Evolutionary conservation across 1,140 invertebrate genomes (phyloP).

Genomic region (Delia radicum): DNA sequence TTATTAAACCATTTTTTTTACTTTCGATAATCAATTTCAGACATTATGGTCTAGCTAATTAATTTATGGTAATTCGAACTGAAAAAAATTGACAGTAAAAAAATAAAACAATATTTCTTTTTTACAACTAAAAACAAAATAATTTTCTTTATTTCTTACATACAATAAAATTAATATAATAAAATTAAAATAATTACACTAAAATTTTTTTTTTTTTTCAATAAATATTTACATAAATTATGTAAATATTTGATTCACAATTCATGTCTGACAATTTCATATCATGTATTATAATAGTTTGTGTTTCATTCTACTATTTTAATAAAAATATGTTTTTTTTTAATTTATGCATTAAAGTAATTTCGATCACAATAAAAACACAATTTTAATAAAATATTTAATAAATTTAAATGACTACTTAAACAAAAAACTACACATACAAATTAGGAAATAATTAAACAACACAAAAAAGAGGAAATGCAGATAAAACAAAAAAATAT

Average conservation of each 20-base stretch:
- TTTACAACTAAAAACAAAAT: background rate
- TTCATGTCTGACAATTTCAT: conserved; percentile 43
- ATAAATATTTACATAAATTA: background rate
- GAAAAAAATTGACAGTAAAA: too few species aligned
- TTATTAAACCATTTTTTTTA: too few species aligned
- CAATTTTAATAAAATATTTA: conserved; percentile 1
- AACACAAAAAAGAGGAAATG: too few species aligned
- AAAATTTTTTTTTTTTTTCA: background rate
- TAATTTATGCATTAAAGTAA: background rate
- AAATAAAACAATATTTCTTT: too few species aligned
- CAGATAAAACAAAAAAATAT: conserved; percentile 20
- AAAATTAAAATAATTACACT: background rate
- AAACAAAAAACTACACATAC: background rate
- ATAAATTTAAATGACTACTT: conserved; percentile 22
- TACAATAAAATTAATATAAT: background rate
- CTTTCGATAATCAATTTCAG: too few species aligned
- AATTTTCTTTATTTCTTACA: conserved; percentile 5
- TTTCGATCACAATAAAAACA: conserved; percentile 16
- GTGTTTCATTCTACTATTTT: conserved; percentile 6
- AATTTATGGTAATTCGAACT: too few species aligned
- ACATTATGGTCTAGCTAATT: too few species aligned
- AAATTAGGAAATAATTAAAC: too few species aligned
- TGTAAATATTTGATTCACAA: background rate
- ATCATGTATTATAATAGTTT: conserved; percentile 42
- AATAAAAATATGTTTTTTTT: background rate